A percentile compares a stretch with the other conserved stretches of the same genome.
Evolutionary conservation across 1,140 invertebrate species (phyloP).

Genomic region (Sarcophaga peregrina): DNA sequence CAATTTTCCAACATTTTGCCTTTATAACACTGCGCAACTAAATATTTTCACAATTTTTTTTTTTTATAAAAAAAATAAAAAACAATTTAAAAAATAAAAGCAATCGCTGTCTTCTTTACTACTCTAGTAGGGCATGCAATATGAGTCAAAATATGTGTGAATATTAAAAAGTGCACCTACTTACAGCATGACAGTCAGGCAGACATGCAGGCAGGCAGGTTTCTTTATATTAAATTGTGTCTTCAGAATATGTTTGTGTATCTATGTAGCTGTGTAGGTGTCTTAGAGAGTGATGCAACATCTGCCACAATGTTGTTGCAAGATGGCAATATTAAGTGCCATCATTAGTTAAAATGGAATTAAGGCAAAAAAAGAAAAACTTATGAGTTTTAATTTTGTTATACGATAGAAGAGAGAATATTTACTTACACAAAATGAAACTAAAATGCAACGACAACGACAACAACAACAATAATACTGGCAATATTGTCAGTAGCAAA

Average conservation of each 20-base stretch:
- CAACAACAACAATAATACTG: no score
- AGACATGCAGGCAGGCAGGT: background rate
- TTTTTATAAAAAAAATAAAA: no score
- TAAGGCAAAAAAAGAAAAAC: conserved; percentile 32
- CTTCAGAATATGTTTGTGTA: background rate
- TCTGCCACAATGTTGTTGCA: conserved; percentile 21
- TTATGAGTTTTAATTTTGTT: conserved; percentile 40
- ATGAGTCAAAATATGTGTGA: background rate
- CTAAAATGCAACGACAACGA: background rate
- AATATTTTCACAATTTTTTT: background rate
- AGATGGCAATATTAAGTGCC: conserved; percentile 40
- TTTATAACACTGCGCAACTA: background rate
- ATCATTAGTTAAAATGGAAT: conserved; percentile 39
- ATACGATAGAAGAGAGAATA: background rate
- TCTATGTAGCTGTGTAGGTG: background rate
- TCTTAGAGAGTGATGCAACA: conserved; percentile 9
- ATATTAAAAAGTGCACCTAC: conserved; percentile 20
- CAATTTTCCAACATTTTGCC: background rate
- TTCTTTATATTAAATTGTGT: background rate
- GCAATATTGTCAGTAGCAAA: background rate
- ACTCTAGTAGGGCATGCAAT: background rate
- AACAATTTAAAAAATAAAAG: no score
- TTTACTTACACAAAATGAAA: background rate
- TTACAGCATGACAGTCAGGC: background rate
- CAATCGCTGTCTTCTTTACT: background rate